Evolutionary conservation across 2,113 vertebrate species (phyloP).

Genomic region (Rhinogobius similis): DNA sequence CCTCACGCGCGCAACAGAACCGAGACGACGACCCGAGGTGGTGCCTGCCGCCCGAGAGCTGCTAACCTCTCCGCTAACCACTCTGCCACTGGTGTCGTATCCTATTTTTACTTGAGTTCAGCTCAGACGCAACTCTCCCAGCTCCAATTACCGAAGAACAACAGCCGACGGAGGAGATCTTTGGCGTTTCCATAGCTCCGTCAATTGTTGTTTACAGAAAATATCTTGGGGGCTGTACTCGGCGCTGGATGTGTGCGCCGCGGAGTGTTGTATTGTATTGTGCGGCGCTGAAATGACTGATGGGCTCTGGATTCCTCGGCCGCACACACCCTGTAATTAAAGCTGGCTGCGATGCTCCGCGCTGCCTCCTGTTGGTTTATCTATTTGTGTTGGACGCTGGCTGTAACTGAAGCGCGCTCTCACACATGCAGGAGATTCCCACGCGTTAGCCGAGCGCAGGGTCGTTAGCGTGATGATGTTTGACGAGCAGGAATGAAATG

Average conservation of each 20-base stretch:
- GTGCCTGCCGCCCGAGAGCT: slow-evolving; percentile 52
- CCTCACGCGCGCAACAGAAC: slow-evolving; percentile 50
- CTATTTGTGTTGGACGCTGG: slow-evolving; percentile 49
- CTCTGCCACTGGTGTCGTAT: slow-evolving; percentile 42
- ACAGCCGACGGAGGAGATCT: slow-evolving; percentile 13
- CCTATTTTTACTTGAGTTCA: slow-evolving; percentile 27
- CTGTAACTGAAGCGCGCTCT: slow-evolving; percentile 20
- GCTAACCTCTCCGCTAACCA: slow-evolving; percentile 38
- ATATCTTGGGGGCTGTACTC: slow-evolving; percentile 25
- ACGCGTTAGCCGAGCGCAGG: background rate
- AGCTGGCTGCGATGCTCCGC: slow-evolving; percentile 10
- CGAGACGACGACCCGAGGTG: slow-evolving; percentile 33
- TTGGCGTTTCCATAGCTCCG: slow-evolving; percentile 29
- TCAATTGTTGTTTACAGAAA: slow-evolving; percentile 40
- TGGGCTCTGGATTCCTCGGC: slow-evolving; percentile 45
- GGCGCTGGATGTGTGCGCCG: slow-evolving; percentile 4
- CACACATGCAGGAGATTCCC: background rate
- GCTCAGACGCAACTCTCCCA: slow-evolving; percentile 14
- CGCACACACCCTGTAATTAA: slow-evolving; percentile 61
- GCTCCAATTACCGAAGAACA: slow-evolving; percentile 1
- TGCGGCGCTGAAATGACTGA: slow-evolving; percentile 45
- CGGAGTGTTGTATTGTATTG: slow-evolving; percentile 35
- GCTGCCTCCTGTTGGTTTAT: slow-evolving; percentile 35
- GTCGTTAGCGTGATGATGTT: background rate
- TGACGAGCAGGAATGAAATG: background rate